phyloP scores from a whole-genome alignment of 2,113 vertebrate genomes.

The Centrocercus urophasianus region DNA sequence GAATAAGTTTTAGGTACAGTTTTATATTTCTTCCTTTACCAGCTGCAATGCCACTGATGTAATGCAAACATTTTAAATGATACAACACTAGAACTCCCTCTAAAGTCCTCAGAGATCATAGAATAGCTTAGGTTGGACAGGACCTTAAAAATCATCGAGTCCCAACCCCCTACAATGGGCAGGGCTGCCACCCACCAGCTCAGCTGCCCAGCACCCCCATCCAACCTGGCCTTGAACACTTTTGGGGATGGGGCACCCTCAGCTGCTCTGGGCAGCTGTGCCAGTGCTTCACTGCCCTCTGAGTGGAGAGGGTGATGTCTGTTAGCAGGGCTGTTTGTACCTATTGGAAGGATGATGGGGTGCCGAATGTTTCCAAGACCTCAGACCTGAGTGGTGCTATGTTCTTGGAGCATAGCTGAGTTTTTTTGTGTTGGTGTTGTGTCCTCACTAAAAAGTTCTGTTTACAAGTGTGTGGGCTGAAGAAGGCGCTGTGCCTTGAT shows the following conservation, averaged over 20 bases:
- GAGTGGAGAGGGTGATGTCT: not conserved
- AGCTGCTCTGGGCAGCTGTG: no score
- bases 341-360: not conserved
- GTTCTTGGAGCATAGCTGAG: not conserved
- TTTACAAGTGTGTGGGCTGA: not conserved
- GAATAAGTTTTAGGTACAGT: not conserved
- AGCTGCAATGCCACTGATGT: not conserved
- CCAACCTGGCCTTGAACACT: no score
- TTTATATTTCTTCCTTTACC: not conserved
- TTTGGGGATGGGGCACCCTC: no score
- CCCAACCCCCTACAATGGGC: no score
- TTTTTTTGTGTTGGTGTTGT: not conserved
- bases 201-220: no score
- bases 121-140: no score
- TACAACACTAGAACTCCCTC: not conserved
- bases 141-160: no score
- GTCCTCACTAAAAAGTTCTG: not conserved
- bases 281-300: no score
- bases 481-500: not conserved
- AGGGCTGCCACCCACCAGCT: no score
- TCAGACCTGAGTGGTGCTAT: not conserved
- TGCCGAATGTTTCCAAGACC: not conserved
- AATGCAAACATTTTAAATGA: not conserved
- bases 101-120: not conserved
- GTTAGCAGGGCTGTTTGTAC: not conserved